phyloP scores from a whole-genome alignment of 2,113 vertebrate genomes.

The Fulmarus glacialis region DNA sequence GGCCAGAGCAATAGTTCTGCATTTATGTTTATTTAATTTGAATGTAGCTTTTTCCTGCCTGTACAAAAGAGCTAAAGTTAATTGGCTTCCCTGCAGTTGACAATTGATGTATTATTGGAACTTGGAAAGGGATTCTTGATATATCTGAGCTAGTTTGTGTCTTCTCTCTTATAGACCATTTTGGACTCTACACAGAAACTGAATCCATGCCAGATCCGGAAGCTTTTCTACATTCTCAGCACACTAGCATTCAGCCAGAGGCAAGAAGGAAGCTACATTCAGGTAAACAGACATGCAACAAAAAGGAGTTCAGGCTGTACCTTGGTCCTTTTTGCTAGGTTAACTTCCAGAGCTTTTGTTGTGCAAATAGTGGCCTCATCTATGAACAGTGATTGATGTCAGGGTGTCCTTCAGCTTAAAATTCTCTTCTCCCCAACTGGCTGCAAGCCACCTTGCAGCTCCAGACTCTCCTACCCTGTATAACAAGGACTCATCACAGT shows the following conservation, averaged over 20 bases:
- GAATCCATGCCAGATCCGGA: slow-evolving; percentile 89
- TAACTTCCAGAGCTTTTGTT: neutral
- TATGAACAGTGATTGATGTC: neutral
- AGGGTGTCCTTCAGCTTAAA: neutral
- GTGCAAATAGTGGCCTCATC: neutral
- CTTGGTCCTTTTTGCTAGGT: neutral
- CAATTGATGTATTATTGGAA: neutral
- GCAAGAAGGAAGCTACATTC: slow-evolving; percentile 86
- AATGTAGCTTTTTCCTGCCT: neutral
- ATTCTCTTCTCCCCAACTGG: neutral
- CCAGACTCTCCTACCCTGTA: neutral
- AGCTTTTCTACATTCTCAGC: slow-evolving; percentile 92
- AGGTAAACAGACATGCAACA: slow-evolving; percentile 76
- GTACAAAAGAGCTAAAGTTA: neutral
- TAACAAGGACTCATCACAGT: neutral
- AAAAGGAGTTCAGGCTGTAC: neutral
- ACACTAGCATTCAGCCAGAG: slow-evolving; percentile 84
- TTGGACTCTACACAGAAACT: slow-evolving; percentile 95
- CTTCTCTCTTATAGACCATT: slow-evolving; percentile 80
- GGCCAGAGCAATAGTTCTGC: neutral
- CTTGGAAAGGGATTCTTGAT: neutral
- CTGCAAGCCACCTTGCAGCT: neutral
- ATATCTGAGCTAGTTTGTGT: neutral
- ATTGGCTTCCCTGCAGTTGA: neutral
- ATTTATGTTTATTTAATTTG: neutral